phyloP scores from a whole-genome alignment of 2,113 vertebrate genomes.

The Baryphthengus martii region DNA sequence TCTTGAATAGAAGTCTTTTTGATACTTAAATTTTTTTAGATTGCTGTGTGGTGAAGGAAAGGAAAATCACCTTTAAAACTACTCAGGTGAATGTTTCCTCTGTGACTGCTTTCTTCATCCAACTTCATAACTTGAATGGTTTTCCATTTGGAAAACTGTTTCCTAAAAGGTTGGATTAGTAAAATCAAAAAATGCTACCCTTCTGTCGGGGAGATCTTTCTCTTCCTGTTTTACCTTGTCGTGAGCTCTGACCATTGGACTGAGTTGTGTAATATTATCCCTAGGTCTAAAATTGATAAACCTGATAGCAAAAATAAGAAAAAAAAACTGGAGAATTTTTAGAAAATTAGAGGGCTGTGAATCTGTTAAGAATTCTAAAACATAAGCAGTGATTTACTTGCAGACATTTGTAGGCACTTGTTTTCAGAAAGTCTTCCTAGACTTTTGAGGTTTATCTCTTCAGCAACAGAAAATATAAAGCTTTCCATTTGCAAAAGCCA shows the following conservation, averaged over 20 bases:
- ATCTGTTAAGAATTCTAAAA: background rate
- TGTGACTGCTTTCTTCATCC: background rate
- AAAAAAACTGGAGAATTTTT: background rate
- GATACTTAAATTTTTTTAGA: background rate
- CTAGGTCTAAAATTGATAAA: background rate
- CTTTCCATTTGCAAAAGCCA: background rate
- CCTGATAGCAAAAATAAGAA: background rate
- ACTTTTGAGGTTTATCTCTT: background rate
- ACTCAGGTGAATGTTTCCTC: background rate
- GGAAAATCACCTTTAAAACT: background rate
- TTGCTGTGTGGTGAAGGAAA: background rate
- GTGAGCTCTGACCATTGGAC: background rate
- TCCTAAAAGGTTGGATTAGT: background rate
- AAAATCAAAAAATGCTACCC: fast-evolving
- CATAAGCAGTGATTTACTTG: background rate
- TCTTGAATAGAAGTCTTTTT: background rate
- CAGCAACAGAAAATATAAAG: background rate
- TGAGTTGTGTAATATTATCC: background rate
- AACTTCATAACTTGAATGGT: background rate
- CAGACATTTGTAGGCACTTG: background rate
- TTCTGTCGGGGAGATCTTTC: background rate
- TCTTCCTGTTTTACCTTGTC: background rate
- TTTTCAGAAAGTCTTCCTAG: background rate
- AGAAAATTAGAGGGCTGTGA: background rate
- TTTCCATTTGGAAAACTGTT: background rate